phyloP scores from a whole-genome alignment of 2,113 vertebrate species.

The Rhagologus leucostigma region DNA sequence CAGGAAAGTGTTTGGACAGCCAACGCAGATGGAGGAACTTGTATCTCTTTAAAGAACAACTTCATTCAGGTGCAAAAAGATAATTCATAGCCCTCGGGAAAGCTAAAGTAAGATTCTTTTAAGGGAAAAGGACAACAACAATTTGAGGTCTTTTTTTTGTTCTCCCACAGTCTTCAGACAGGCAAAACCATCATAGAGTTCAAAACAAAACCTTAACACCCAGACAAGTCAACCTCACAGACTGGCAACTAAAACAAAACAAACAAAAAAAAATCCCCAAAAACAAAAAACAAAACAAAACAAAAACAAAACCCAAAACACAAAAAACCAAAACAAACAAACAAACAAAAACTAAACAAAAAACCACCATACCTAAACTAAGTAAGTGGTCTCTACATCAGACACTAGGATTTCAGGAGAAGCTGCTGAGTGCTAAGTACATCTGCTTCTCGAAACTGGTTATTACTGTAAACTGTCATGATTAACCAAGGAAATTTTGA shows the following conservation, averaged over 20 bases:
- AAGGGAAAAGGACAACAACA: not conserved
- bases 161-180: not conserved
- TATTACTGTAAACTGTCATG: not conserved
- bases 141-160: not conserved
- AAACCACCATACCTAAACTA: not conserved
- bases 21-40: not conserved
- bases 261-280: too few relatives aligned
- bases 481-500: not conserved
- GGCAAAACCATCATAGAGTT: not conserved
- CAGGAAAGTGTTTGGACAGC: not conserved
- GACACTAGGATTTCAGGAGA: not conserved
- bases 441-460: not conserved
- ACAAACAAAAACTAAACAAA: accelerated
- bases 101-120: not conserved
- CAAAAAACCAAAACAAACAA: not conserved
- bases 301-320: not conserved
- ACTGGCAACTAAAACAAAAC: not conserved
- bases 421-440: not conserved
- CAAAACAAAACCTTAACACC: not conserved
- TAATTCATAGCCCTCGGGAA: not conserved
- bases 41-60: not conserved
- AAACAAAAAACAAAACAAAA: not conserved
- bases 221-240: not conserved
- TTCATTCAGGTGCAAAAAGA: not conserved
- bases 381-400: not conserved